Evolutionary conservation across 2,113 vertebrate species (phyloP), one percentile per base, ranked within the genome.

Genomic region (Aegithalos caudatus): DNA sequence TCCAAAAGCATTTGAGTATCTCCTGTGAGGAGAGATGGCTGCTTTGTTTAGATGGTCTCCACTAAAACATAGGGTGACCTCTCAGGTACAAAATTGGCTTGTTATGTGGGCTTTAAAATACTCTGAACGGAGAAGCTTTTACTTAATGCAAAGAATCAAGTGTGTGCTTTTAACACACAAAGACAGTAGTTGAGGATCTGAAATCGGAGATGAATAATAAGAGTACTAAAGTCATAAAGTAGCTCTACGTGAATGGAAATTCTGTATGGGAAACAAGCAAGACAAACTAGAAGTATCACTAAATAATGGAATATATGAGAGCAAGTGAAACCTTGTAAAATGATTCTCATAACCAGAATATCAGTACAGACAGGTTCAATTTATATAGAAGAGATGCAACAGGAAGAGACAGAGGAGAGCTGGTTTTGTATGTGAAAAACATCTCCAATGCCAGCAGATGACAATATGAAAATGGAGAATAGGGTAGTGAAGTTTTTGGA

Each of bases 391-490:
- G 82, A 81, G 56, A 67, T 80, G 60, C 85, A 94, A 92, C 0
- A 7, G 93, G 90, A 95, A 94, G 90, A 97, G 76, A 81, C 85
- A 92, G 74, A 89, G 44, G 20, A 93, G 64, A 64, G 35, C 71
- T 93, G 56, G 72, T 76, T 96, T 95, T 91, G 31, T 96, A 83
- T 94, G 92, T 94, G 91, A 94, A 96, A 95, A 97, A 77, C 82
- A 27, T 61, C 76, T 94, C 95, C 72, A 90, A 78, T 88, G 92
- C 93, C 90, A 94, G 79, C 92, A 96, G 93, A 97, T 65, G 93
- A 96, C 92, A 96, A 86, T 93, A 95, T 96, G 94, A 96, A 97
- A 97, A 96, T 96, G 76, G 94, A 94, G 94, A 96, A 86, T 65
- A 86, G 16, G 79, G 64, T 92, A 96, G 88, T 95, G 82, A 93